A percentile compares a stretch with the other conserved stretches of the same genome.
Evolutionary conservation across 2,888 invertebrate species (phyloP).

Genomic region (Agrypnus murinus): DNA sequence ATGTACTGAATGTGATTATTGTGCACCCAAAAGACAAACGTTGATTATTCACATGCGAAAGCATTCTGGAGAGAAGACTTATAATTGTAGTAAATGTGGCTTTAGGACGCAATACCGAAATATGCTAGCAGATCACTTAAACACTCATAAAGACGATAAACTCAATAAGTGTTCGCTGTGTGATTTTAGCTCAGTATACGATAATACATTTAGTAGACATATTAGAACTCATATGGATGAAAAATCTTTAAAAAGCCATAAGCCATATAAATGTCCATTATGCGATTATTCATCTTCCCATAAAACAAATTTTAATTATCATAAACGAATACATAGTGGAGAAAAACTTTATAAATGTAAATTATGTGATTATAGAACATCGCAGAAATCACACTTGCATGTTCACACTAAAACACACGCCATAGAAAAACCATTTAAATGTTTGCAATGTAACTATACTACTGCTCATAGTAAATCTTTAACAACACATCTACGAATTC

Average conservation of each 20-base stretch:
- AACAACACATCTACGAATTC: not conserved
- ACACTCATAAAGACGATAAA: constrained; percentile 5
- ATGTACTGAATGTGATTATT: constrained; percentile 38
- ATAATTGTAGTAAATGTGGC: constrained; percentile 16
- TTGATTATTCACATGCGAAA: constrained; percentile 40
- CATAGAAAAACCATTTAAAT: constrained; percentile 7
- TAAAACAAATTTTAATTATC: constrained; percentile 20
- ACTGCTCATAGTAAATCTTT: constrained; percentile 11
- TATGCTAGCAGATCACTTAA: constrained; percentile 15
- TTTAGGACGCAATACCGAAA: constrained; percentile 15
- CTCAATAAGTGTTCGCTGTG: constrained; percentile 31
- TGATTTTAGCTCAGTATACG: constrained; percentile 25
- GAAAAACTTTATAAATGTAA: constrained; percentile 21
- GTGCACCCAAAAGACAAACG: constrained; percentile 37
- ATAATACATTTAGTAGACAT: constrained; percentile 20
- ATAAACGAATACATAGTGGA: constrained; percentile 21
- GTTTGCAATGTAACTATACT: not conserved
- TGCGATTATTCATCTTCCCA: constrained; percentile 31
- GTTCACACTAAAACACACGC: not conserved
- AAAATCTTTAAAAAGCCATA: not conserved
- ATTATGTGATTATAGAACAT: not conserved
- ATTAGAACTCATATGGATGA: constrained; percentile 19
- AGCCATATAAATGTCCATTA: constrained; percentile 17
- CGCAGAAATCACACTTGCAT: not conserved
- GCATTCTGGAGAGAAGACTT: constrained; percentile 24